Evolutionary conservation across 1,140 invertebrate species (phyloP).

Genomic region (Phenacoccus solenopsis): DNA sequence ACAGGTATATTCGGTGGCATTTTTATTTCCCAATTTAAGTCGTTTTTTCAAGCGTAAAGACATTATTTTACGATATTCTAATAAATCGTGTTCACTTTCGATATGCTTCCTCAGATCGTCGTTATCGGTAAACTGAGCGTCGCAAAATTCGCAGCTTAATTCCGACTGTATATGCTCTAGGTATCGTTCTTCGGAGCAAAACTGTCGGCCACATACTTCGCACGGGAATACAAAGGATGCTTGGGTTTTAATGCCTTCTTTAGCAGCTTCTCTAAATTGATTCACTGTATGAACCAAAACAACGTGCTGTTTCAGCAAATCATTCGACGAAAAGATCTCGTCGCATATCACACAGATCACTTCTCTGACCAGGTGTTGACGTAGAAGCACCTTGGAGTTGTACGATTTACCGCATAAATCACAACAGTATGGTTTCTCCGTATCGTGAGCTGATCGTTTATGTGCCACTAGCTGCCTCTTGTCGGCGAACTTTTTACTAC

Average conservation of each 20-base stretch:
- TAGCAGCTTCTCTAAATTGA: not conserved
- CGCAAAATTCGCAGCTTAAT: not conserved
- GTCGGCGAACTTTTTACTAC: not conserved
- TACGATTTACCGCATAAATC: conserved; percentile 53
- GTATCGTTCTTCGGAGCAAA: not conserved
- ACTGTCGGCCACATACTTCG: not conserved
- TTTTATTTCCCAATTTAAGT: not conserved
- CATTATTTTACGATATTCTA: not conserved
- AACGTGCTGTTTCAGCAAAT: not conserved
- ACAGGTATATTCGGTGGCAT: not conserved
- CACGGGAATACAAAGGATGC: not conserved
- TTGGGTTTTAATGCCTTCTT: not conserved
- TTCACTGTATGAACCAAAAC: not conserved
- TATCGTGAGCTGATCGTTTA: conserved; percentile 33
- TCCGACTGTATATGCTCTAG: not conserved
- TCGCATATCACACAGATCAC: not conserved
- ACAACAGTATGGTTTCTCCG: conserved; percentile 57
- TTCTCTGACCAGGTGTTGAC: conserved; percentile 53
- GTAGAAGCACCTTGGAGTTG: conserved; percentile 50
- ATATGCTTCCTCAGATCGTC: not conserved
- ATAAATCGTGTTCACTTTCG: not conserved
- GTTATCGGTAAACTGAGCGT: not conserved
- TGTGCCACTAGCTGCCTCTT: not conserved
- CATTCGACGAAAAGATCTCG: not conserved
- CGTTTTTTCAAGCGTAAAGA: not conserved